Percentiles rank a stretch among this genome's conserved stretches.
These are phyloP conservation scores for Theristus sp. DNA, from an alignment of 2,888 invertebrate genomes.

Conservation along the genomic window DNA sequence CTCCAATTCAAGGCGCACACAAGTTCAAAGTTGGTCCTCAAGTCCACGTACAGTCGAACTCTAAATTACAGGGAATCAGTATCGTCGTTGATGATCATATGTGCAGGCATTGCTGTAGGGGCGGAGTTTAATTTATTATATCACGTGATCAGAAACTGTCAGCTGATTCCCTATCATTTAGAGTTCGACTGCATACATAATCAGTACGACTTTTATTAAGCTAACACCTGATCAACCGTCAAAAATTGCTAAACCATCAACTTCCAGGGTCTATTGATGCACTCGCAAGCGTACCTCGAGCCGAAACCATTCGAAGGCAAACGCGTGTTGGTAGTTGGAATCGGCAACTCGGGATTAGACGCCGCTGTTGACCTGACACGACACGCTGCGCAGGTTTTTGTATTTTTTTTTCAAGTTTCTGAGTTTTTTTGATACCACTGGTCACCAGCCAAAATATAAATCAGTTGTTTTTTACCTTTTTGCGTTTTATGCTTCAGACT, in stretches of 20 bases:
- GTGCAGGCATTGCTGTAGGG: too few species aligned
- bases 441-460: not conserved
- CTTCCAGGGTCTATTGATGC: slow-evolving; percentile 16
- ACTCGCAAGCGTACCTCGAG: slow-evolving; percentile 24
- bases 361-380: slow-evolving; percentile 32
- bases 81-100: too few species aligned
- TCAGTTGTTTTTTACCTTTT: not conserved
- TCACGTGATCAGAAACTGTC: too few species aligned
- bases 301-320: too few species aligned
- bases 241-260: too few species aligned
- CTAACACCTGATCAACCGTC: too few species aligned
- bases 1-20: slow-evolving; percentile 23
- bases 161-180: too few species aligned
- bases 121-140: too few species aligned
- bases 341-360: slow-evolving; percentile 37
- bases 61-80: too few species aligned
- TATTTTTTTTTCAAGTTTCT: not conserved
- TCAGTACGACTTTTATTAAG: too few species aligned
- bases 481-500: not conserved
- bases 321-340: slow-evolving; percentile 35
- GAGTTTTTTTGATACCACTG: not conserved
- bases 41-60: too few species aligned
- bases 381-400: slow-evolving; percentile 12
- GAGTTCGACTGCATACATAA: too few species aligned
- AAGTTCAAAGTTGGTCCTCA: not conserved